Conservation (phyloP, 1,140 invertebrate species). For the Lerema accius region DNA sequence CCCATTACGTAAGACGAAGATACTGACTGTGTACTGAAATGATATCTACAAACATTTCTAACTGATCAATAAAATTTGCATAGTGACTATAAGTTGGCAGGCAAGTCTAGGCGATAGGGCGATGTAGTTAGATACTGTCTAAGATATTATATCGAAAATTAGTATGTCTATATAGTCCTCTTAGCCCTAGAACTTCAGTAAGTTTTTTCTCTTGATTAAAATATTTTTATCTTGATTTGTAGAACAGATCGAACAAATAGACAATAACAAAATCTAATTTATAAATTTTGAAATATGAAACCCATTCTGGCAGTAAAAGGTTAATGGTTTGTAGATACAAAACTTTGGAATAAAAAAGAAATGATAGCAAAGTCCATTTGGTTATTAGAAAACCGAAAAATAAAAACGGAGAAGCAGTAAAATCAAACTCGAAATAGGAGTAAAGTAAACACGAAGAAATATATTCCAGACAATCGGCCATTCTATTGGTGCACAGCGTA, state of each 20-base stretch:
- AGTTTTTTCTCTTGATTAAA: too few species aligned
- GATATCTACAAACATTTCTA: constrained; percentile 19
- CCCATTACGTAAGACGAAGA: constrained; percentile 52
- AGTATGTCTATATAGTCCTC: too few species aligned
- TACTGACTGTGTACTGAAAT: background rate
- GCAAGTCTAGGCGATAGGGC: too few species aligned
- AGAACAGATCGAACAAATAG: too few species aligned
- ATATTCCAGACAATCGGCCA: constrained; percentile 43
- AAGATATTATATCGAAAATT: too few species aligned
- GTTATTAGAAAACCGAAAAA: background rate
- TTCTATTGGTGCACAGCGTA: constrained; percentile 41
- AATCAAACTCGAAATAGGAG: constrained; percentile 38
- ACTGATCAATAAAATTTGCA: background rate
- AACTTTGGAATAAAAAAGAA: background rate
- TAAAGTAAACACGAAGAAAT: constrained; percentile 42
- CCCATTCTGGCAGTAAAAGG: background rate
- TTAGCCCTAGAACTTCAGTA: too few species aligned
- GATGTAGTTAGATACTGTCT: too few species aligned
- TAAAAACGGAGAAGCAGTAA: constrained; percentile 20
- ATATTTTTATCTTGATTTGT: too few species aligned
- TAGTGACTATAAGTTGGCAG: too few species aligned
- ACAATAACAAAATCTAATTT: constrained; percentile 7
- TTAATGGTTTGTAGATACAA: background rate
- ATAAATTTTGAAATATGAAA: background rate
- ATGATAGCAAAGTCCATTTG: background rate